phyloP scores from a whole-genome alignment of 2,113 vertebrate species.

The Chlamydotis undulata region DNA sequence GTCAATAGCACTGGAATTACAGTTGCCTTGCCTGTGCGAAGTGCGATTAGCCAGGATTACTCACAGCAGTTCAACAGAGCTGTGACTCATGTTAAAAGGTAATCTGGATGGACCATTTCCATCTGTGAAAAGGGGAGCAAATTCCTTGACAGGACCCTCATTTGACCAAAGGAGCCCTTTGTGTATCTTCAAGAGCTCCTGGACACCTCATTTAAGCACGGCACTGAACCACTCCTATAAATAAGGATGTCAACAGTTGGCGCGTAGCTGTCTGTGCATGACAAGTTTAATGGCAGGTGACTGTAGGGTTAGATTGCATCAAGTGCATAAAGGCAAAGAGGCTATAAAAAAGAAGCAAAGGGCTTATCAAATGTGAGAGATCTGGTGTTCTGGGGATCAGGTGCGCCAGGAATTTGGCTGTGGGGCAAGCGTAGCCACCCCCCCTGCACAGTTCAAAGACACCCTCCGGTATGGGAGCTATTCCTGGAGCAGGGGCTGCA shows the following conservation, averaged over 20 bases:
- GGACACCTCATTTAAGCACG: neutral
- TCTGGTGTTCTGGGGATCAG: constrained; percentile 2
- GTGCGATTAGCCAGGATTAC: neutral
- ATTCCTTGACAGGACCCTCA: neutral
- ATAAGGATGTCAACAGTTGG: neutral
- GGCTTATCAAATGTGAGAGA: constrained; percentile 4
- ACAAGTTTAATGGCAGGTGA: neutral
- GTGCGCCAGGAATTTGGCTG: constrained; percentile 40
- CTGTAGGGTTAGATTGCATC: neutral
- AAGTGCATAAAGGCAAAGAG: neutral
- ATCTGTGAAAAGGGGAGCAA: neutral
- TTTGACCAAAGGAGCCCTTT: neutral
- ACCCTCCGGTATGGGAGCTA: neutral
- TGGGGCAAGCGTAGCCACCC: neutral
- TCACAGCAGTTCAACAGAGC: neutral
- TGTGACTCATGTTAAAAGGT: neutral
- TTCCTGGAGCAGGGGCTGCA: neutral
- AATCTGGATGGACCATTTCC: neutral
- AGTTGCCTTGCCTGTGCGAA: neutral
- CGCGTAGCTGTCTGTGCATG: neutral
- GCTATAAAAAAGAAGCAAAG: neutral
- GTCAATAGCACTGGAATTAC: neutral
- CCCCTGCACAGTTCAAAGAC: constrained; percentile 14
- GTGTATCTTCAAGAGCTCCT: neutral
- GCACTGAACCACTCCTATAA: neutral